Percentiles rank a stretch among this genome's conserved stretches.
These are phyloP conservation scores for Leptarthrus brevirostris DNA, from an alignment of 2,888 invertebrate species.

Conservation along the genomic window DNA sequence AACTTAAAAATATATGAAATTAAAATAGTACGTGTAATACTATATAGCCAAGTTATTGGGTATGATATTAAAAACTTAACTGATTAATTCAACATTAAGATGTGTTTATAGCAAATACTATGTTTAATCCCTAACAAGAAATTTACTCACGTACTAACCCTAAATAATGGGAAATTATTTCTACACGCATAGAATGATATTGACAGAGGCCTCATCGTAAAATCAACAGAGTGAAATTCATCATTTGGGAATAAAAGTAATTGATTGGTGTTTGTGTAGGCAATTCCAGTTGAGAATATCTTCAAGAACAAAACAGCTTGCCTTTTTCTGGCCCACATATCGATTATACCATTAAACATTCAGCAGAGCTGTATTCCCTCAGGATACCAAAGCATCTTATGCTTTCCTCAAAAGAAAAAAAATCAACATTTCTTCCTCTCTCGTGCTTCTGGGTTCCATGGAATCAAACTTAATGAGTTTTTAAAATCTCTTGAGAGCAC, in stretches of 20 bases:
- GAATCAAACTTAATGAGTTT: constrained; percentile 46
- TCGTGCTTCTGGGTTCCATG: neutral
- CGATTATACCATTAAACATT: constrained; percentile 38
- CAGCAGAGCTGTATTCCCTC: neutral
- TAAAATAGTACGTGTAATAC: no score
- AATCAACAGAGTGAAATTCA: neutral
- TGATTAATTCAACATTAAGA: no score
- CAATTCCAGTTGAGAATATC: neutral
- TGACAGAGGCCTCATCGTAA: no score
- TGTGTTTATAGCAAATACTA: no score
- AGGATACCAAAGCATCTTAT: constrained; percentile 5
- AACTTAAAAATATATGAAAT: no score
- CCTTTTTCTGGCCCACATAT: constrained; percentile 25
- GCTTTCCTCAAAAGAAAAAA: neutral
- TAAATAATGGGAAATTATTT: no score
- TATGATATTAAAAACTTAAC: no score
- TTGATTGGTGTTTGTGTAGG: constrained; percentile 11
- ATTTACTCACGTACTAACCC: no score
- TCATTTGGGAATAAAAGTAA: neutral
- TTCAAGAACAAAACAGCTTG: neutral
- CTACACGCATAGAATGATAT: no score
- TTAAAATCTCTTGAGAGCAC: constrained; percentile 28
- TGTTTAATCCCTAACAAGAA: no score
- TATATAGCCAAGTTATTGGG: no score
- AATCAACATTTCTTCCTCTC: constrained; percentile 23